These are phyloP conservation scores for Synergus gifuensis DNA, from an alignment of 2,888 invertebrate genomes.

Conservation along the genomic window DNA sequence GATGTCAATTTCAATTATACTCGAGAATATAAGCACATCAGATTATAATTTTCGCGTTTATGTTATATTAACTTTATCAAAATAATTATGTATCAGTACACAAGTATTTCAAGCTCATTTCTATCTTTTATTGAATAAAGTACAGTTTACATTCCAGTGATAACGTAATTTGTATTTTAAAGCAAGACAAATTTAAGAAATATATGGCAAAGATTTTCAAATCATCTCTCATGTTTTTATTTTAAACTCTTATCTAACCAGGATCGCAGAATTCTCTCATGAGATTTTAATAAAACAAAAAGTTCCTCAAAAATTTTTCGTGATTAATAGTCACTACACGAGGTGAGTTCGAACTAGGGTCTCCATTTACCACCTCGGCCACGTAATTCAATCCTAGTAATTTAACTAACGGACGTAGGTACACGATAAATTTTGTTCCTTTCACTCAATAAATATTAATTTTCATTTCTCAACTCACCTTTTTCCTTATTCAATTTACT, in stretches of 20 bases:
- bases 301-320: neutral
- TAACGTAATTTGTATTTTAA: too few relatives aligned
- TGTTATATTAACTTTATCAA: too few relatives aligned
- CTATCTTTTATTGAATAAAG: too few relatives aligned
- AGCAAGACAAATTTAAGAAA: too few relatives aligned
- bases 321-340: constrained; percentile 29
- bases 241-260: neutral
- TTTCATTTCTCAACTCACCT: neutral
- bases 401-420: constrained; percentile 16
- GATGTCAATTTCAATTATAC: too few relatives aligned
- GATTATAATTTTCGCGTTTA: too few relatives aligned
- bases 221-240: neutral
- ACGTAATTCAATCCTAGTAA: constrained; percentile 20
- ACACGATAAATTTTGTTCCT: constrained; percentile 24
- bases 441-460: constrained; percentile 38
- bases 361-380: neutral
- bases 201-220: neutral
- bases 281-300: constrained; percentile 29
- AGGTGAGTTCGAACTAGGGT: constrained; percentile 5
- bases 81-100: too few relatives aligned
- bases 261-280: constrained; percentile 1
- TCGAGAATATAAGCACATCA: too few relatives aligned
- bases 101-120: too few relatives aligned
- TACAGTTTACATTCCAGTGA: too few relatives aligned
- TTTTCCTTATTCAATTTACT: constrained; percentile 10